phyloP scores from a whole-genome alignment of 2,113 vertebrate genomes.

The Corynorhinus townsendii region DNA sequence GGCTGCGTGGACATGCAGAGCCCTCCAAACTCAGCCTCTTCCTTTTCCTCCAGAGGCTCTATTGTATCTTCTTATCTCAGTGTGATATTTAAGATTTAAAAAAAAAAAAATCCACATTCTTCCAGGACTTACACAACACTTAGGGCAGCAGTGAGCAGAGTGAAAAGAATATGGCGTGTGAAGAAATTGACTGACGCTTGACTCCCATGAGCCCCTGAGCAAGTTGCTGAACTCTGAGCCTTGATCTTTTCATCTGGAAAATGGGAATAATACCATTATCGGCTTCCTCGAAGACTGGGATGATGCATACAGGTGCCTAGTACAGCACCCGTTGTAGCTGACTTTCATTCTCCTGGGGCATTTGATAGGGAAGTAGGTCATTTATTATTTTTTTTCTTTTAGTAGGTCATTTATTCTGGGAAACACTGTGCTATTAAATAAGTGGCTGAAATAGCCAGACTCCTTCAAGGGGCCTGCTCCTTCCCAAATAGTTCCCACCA shows the following conservation, averaged over 20 bases:
- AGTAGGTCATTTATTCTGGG: not conserved
- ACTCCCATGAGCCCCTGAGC: fast-evolving
- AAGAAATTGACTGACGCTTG: not conserved
- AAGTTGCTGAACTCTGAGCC: not conserved
- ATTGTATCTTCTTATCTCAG: slow-evolving; percentile 14
- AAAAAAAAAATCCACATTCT: not conserved
- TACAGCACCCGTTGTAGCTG: not conserved
- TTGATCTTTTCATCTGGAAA: not conserved
- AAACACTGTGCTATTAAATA: not conserved
- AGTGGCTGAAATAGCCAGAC: not conserved
- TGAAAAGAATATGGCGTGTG: not conserved
- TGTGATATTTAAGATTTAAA: not conserved
- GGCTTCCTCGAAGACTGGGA: not conserved
- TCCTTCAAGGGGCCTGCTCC: not conserved
- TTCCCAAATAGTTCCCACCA: not conserved
- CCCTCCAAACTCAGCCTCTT: not conserved
- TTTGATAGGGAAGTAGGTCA: not conserved
- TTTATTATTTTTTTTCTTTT: too few species aligned
- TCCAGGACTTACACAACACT: not conserved
- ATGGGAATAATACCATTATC: not conserved
- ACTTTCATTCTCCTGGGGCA: not conserved
- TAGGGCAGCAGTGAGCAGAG: not conserved
- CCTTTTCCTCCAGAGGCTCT: not conserved
- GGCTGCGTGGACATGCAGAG: fast-evolving
- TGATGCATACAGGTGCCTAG: not conserved